phyloP scores from a whole-genome alignment of 2,888 invertebrate genomes.

The Drosophila demipolita region DNA sequence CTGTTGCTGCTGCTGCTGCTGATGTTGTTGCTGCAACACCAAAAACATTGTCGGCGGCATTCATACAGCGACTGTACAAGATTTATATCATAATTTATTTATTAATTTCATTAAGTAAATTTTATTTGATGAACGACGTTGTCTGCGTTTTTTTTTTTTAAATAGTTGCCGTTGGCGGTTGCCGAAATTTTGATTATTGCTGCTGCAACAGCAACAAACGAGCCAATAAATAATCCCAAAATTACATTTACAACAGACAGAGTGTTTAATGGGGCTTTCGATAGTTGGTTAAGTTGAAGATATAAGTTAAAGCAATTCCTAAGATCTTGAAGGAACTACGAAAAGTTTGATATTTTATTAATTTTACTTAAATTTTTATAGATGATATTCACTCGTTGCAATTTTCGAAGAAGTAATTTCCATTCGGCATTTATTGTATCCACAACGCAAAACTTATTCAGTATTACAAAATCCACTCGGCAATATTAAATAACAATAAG shows the following conservation, averaged over 20 bases:
- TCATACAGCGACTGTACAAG: slow-evolving; percentile 60
- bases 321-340: neutral
- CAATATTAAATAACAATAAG: slow-evolving; percentile 47
- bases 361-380: neutral
- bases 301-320: neutral
- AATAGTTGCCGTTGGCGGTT: slow-evolving; percentile 55
- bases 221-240: slow-evolving; percentile 56
- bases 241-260: slow-evolving; percentile 53
- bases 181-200: slow-evolving; percentile 76
- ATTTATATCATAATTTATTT: slow-evolving; percentile 82
- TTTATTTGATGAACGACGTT: slow-evolving; percentile 75
- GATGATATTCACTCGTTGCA: neutral
- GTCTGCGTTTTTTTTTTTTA: slow-evolving; percentile 50
- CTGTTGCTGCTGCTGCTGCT: slow-evolving; percentile 12
- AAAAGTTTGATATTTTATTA: neutral
- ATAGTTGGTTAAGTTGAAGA: neutral
- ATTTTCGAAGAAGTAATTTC: neutral
- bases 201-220: slow-evolving; percentile 44
- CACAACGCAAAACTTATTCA: neutral
- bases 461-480: slow-evolving; percentile 4
- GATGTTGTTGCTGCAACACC: slow-evolving; percentile 41
- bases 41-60: slow-evolving; percentile 45
- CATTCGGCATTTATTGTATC: neutral
- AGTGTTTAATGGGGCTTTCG: slow-evolving; percentile 45
- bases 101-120: slow-evolving; percentile 82